These are phyloP conservation scores for Sesia bembeciformis DNA, from an alignment of 2,888 invertebrate species.

Conservation along the genomic window DNA sequence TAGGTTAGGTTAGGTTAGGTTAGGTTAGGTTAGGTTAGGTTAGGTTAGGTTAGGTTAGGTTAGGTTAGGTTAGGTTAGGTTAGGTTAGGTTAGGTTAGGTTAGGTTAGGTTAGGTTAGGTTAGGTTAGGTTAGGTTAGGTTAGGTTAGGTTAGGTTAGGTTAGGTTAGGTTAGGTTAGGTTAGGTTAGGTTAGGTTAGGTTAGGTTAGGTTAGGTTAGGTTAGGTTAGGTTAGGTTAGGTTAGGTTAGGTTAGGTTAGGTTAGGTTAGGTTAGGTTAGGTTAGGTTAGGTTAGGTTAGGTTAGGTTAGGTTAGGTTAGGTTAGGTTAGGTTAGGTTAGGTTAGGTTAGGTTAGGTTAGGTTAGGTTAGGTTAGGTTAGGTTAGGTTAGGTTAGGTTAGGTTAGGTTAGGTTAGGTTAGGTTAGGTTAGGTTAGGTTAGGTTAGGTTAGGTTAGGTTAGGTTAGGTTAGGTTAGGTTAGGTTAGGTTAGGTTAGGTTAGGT, in stretches of 20 bases:
- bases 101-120: conserved; percentile 11
- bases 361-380: conserved; percentile 9
- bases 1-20: conserved; percentile 10
- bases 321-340: conserved; percentile 8
- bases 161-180: conserved; percentile 6
- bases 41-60: conserved; percentile 11
- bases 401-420: conserved; percentile 9
- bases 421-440: conserved; percentile 9
- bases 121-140: conserved; percentile 8
- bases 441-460: conserved; percentile 9
- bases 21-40: conserved; percentile 11
- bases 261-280: conserved; percentile 9
- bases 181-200: conserved; percentile 8
- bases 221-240: conserved; percentile 8
- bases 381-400: conserved; percentile 8
- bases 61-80: conserved; percentile 12
- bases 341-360: conserved; percentile 8
- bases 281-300: conserved; percentile 6
- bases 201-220: conserved; percentile 9
- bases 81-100: conserved; percentile 11
- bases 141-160: conserved; percentile 9
- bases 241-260: conserved; percentile 9
- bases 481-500: conserved; percentile 8
- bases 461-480: conserved; percentile 9
- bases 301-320: conserved; percentile 7